phyloP scores from a whole-genome alignment of 2,888 invertebrate species.

The Smittia sp. region DNA sequence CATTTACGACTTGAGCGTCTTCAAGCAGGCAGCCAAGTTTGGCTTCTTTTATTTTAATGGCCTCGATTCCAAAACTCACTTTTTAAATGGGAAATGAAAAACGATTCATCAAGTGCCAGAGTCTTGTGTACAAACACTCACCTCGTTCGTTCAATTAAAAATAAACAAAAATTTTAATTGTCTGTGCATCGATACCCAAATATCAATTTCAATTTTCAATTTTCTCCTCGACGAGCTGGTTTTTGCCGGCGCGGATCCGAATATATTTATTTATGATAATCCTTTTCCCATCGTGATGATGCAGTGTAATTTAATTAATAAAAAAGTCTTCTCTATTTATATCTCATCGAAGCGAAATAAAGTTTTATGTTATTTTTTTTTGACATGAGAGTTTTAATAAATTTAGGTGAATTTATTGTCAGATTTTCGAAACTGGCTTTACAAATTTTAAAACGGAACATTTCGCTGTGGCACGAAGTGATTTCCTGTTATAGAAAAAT shows the following conservation, averaged over 20 bases:
- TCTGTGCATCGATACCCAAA: conserved; percentile 4
- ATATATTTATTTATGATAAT: conserved; percentile 38
- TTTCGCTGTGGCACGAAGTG: not conserved
- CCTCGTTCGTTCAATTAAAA: conserved; percentile 18
- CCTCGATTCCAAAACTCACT: no score
- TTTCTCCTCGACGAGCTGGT: not conserved
- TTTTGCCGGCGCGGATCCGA: not conserved
- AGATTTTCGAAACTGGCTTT: not conserved
- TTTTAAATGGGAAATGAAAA: no score
- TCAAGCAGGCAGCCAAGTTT: no score
- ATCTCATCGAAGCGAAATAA: not conserved
- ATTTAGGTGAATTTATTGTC: not conserved
- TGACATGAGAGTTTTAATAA: not conserved
- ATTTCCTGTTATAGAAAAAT: not conserved
- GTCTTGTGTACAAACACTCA: not conserved
- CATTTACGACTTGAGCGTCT: no score
- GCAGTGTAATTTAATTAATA: conserved; percentile 40
- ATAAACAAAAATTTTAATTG: conserved; percentile 28
- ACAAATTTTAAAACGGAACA: not conserved
- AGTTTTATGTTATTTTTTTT: not conserved
- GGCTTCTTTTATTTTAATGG: no score
- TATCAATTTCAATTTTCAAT: conserved; percentile 36
- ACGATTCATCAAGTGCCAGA: not conserved
- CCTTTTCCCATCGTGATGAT: not conserved
- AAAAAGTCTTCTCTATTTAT: conserved; percentile 15